These are phyloP conservation scores for Osmerus mordax DNA, from an alignment of 2,113 vertebrate species.

Conservation along the genomic window DNA sequence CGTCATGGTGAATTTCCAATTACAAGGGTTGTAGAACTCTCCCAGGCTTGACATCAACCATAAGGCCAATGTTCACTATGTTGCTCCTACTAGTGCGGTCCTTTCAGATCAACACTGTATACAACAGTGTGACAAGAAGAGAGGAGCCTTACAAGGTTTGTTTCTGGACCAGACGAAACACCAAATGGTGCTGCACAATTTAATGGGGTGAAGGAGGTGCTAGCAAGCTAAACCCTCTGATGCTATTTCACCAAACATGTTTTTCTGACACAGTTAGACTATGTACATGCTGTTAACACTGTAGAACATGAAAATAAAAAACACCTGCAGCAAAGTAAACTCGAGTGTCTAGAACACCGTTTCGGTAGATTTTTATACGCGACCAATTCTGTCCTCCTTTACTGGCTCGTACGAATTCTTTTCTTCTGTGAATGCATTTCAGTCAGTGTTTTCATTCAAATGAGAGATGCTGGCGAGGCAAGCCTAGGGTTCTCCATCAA, in stretches of 20 bases:
- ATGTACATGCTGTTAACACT: conserved; percentile 30
- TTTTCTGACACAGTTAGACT: conserved; percentile 58
- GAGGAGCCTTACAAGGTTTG: too few relatives aligned
- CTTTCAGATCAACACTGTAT: too few relatives aligned
- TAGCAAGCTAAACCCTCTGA: conserved; percentile 15
- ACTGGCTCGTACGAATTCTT: not conserved
- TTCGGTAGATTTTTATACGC: too few relatives aligned
- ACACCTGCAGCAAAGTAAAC: conserved; percentile 50
- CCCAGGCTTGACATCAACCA: too few relatives aligned
- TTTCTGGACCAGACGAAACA: not conserved
- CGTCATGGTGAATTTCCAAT: too few relatives aligned
- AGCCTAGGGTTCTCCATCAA: not conserved
- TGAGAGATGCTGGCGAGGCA: too few relatives aligned
- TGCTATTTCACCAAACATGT: conserved; percentile 30
- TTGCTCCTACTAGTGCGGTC: conserved; percentile 27
- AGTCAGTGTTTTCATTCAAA: too few relatives aligned
- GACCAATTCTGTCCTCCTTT: not conserved
- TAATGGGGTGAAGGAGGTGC: not conserved
- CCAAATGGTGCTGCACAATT: not conserved
- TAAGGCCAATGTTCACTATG: not conserved
- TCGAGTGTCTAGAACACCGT: not conserved
- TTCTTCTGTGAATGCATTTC: not conserved
- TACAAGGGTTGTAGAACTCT: too few relatives aligned
- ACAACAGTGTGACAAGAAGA: too few relatives aligned
- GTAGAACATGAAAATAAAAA: conserved; percentile 68